Evolutionary conservation across 2,888 invertebrate species (phyloP).

Genomic region (Xestia sexstrigata): DNA sequence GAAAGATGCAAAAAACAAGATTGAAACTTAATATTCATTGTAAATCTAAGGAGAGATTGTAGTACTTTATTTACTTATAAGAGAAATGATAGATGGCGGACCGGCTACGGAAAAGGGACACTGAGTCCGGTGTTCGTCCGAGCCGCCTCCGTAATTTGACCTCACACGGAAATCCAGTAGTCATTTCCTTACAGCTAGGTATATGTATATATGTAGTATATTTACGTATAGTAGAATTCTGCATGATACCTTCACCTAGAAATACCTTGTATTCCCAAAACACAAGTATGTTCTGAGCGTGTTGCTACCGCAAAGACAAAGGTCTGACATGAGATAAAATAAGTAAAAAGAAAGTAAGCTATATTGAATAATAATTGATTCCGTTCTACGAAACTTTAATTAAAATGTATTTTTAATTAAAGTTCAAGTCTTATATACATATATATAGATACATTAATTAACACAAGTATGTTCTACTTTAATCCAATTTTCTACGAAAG

Average conservation of each 20-base stretch:
- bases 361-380: constrained; percentile 4
- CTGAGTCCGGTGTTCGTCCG: background rate
- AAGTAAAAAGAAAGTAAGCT: background rate
- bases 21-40: constrained; percentile 4
- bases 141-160: background rate
- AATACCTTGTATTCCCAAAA: too few species aligned
- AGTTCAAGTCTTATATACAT: background rate
- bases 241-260: too few species aligned
- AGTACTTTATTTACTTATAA: background rate
- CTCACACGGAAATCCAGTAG: background rate
- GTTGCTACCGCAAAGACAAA: background rate
- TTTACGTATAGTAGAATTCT: too few species aligned
- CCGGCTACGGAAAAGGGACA: background rate
- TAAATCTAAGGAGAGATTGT: background rate
- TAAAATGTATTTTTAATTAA: background rate
- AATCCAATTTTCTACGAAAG: constrained; percentile 19
- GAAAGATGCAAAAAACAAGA: background rate
- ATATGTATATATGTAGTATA: too few species aligned
- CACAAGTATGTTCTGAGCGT: too few species aligned
- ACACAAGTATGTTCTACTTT: constrained; percentile 4
- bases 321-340: too few species aligned
- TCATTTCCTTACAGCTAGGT: too few species aligned
- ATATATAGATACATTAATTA: constrained; percentile 14
- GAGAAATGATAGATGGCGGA: background rate
- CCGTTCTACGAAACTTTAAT: background rate